phyloP scores from a whole-genome alignment of 2,888 invertebrate genomes.

The Rhagophthalmus giganteus region DNA sequence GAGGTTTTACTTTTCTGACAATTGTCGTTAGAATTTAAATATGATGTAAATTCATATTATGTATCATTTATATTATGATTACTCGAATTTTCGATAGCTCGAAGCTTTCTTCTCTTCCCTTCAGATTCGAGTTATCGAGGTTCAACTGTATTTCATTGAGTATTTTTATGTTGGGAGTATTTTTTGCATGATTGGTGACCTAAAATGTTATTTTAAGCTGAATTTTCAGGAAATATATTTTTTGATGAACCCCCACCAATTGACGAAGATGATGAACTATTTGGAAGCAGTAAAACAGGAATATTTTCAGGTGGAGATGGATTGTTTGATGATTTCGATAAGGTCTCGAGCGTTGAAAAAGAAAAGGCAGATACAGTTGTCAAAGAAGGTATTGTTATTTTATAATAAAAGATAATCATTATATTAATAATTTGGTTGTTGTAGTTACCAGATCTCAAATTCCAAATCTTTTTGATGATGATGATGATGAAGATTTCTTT shows the following conservation, averaged over 20 bases:
- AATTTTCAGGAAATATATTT: conserved; percentile 52
- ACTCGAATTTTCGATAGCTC: too few relatives aligned
- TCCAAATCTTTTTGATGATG: conserved; percentile 35
- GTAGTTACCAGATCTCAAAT: conserved; percentile 16
- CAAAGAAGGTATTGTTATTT: neutral
- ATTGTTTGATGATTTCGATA: conserved; percentile 54
- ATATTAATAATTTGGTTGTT: too few relatives aligned
- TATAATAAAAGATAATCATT: neutral
- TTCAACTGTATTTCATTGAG: too few relatives aligned
- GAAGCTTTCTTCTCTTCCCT: too few relatives aligned
- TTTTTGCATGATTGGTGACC: neutral
- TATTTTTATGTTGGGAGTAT: too few relatives aligned
- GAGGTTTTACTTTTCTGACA: too few relatives aligned
- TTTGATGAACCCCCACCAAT: conserved; percentile 62
- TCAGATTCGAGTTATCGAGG: too few relatives aligned
- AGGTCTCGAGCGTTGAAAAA: conserved; percentile 41
- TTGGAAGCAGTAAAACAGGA: conserved; percentile 35
- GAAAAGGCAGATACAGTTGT: neutral
- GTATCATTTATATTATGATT: too few relatives aligned
- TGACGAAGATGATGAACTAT: conserved; percentile 42
- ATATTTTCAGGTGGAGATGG: conserved; percentile 47
- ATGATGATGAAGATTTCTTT: conserved; percentile 27
- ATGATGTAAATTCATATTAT: too few relatives aligned
- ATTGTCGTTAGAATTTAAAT: too few relatives aligned
- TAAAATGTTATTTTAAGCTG: neutral